Base-by-base conservation (phyloP, 2,888 invertebrate genomes). In the Seira sanloemensis region DNA sequence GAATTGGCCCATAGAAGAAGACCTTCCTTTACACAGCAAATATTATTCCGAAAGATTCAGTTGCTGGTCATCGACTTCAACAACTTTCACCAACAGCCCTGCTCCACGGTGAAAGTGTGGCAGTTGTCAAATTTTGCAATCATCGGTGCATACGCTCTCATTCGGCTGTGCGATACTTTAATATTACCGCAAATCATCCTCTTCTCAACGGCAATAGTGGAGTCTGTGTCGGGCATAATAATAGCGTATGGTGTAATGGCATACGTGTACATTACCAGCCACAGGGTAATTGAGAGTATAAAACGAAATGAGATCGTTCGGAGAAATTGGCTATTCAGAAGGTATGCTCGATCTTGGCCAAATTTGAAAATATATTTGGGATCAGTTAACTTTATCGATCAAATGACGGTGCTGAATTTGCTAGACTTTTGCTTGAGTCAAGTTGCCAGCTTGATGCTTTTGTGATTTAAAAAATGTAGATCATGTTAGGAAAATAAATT, bases 111-210 rank as follows among this genome's bases (percentile, higher is more conserved):
- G 7, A 67, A 66, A 50, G 66, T 76, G 0, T 1, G n/a, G 1
- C 67, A 76, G 16, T 37, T 76, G 23, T 24, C 46, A 1, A 12
- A 50, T 19, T 76, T 50, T n/a, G 25, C 62, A 12, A 50, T 76
- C 1, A 21, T 76, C 24, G 76, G 76, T 0, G n/a, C 66, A n/a
- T 76, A 50, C 26, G 67, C 76, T 7, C n/a, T 76, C 2, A 54
- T 76, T 12, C 1, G 16, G 7, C 25, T 76, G 1, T 76, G 76
- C 67, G 9, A 18, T 9, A 50, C 4, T 0, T 23, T 76, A 16
- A 21, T 76, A 2, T 25, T 76, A 19, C 67, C 76, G 0, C 76
- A 76, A 65, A 27, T 76, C 12, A 76, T 76, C 0, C 24, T 76
- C 25, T 76, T 67, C 46, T 12, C 67, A 54, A 25, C 25, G 18